These are phyloP conservation scores for Triops cancriformis DNA, from an alignment of 1,140 invertebrate species.

Conservation along the genomic window DNA sequence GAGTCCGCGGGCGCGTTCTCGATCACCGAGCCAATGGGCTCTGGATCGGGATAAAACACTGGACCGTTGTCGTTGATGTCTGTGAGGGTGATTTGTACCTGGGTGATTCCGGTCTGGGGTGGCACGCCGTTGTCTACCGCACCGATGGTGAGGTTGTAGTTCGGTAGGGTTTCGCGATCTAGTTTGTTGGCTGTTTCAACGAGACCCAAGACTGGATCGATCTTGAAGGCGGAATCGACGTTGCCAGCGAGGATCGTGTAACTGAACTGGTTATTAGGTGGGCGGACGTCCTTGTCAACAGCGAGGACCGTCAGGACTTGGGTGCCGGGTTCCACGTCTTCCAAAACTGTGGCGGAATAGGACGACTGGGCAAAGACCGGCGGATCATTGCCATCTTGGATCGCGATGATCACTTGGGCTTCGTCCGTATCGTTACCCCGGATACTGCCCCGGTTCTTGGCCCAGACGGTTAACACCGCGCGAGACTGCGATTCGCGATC, in stretches of 20 bases:
- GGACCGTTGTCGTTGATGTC: constrained; percentile 94
- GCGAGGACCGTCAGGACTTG: constrained; percentile 71
- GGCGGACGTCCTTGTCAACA: constrained; percentile 79
- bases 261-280: constrained; percentile 84
- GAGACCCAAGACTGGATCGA: constrained; percentile 75
- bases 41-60: constrained; percentile 58
- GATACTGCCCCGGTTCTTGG: constrained; percentile 88
- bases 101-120: constrained; percentile 77
- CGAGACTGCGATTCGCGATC: constrained; percentile 86
- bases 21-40: constrained; percentile 60
- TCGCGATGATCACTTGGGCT: constrained; percentile 82
- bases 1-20: constrained; percentile 83
- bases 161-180: constrained; percentile 69
- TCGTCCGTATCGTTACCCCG: constrained; percentile 85
- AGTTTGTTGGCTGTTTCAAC: constrained; percentile 64
- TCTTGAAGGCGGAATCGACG: constrained; percentile 68
- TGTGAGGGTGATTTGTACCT: constrained; percentile 61
- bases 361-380: constrained; percentile 71
- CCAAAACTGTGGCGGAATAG: constrained; percentile 61
- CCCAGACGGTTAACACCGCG: constrained; percentile 81
- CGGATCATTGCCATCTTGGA: constrained; percentile 92
- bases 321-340: constrained; percentile 66
- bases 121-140: constrained; percentile 81
- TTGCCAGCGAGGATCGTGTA: constrained; percentile 84
- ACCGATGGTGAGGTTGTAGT: constrained; percentile 72